Evolutionary conservation across 2,113 vertebrate genomes (phyloP).

Genomic region (Onychostruthus taczanowskii): DNA sequence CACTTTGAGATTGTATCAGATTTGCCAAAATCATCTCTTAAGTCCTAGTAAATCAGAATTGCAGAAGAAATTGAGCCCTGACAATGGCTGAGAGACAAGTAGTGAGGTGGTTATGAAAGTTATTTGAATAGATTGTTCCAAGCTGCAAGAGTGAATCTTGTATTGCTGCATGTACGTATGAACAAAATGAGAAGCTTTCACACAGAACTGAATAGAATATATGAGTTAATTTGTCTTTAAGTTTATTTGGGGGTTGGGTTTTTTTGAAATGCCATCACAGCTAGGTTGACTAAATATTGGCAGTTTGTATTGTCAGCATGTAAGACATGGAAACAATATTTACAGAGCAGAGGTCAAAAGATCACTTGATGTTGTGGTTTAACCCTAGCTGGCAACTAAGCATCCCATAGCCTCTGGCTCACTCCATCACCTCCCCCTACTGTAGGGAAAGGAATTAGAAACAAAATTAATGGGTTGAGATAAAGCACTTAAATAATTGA

Average conservation of each 20-base stretch:
- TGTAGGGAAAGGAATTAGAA: background rate
- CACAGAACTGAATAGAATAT: background rate
- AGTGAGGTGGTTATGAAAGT: background rate
- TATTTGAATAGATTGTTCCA: background rate
- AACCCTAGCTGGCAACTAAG: background rate
- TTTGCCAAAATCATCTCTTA: background rate
- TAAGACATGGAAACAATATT: background rate
- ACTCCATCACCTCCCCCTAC: background rate
- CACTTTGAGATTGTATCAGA: background rate
- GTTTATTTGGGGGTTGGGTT: accelerated
- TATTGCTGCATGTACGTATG: background rate
- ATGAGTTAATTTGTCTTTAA: background rate
- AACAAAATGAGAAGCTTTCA: background rate
- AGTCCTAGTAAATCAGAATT: background rate
- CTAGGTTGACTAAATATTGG: background rate
- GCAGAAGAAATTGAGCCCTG: background rate
- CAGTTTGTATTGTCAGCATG: background rate
- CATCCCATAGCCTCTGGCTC: background rate
- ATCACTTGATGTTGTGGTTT: background rate
- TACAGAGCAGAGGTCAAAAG: constrained; percentile 45
- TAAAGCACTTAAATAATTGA: background rate
- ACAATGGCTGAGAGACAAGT: background rate
- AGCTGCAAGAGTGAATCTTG: background rate
- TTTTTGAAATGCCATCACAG: background rate
- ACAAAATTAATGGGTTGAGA: background rate